Evolutionary conservation across 1,140 invertebrate species (phyloP), one percentile per base, ranked within the genome.

Genomic region (Aphaenogaster floridana): DNA sequence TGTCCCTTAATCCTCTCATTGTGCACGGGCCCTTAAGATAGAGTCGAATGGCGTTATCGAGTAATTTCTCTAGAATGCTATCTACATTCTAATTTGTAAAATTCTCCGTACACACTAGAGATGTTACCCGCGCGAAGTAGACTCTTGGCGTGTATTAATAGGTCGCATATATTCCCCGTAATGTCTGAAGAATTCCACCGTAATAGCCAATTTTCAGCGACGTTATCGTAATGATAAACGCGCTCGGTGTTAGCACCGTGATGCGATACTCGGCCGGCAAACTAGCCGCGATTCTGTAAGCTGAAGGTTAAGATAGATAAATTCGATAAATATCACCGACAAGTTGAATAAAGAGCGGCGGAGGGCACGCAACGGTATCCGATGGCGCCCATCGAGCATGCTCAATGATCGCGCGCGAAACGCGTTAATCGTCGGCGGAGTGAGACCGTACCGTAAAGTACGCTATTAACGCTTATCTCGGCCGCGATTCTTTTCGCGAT

Each of bases 311-410:
- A 48, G 69, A 84, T 74, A 84, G 80, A 84, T 74, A 74, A 84
- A 84, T 84, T 76, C 54, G 80, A 84, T 84, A 84, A 84, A 84
- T 84, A 84, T 76, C 42, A 45, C 11, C 13, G 69, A 74, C 77
- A 48, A 66, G 77, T 42, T 80, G 80, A 83, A 74, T 84, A 74
- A 84, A 84, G 54, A 59, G 52, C 57, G 54, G 39, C 52, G 66
- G 28, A 74, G 80, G 80, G 80, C 80, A 74, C 21, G 80, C 80
- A 84, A 84, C 80, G 80, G 80, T 84, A 84, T 84, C 42, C 42
- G 36, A 84, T 48, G 42, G 68, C 68, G 80, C n/a, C 74, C 69
- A 52, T 72, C 68, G 39, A 11, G 69, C 69, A 76, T 74, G 69
- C 34, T 63, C 80, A 61, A 84, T 84, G 80, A 76, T 74, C 69